These are phyloP conservation scores for Idaea biselata DNA, from an alignment of 2,888 invertebrate species.

Conservation along the genomic window DNA sequence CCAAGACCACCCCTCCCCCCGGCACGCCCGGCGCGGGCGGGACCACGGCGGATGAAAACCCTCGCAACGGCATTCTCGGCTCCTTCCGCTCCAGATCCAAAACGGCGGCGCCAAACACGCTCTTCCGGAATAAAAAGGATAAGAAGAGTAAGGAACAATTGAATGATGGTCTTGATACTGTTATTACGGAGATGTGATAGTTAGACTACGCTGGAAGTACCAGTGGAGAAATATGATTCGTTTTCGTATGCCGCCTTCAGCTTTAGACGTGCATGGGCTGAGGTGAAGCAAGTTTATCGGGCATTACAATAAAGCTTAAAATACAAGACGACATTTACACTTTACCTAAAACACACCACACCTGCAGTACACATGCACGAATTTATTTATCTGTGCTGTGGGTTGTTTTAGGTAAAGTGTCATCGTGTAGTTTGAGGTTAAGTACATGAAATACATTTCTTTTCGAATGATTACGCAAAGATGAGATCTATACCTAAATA, in stretches of 20 bases:
- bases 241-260: too few relatives aligned
- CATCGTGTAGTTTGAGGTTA: too few relatives aligned
- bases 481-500: too few relatives aligned
- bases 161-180: slow-evolving; percentile 47
- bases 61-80: slow-evolving; percentile 45
- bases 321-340: too few relatives aligned
- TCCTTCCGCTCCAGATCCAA: slow-evolving; percentile 43
- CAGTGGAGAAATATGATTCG: not conserved
- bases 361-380: too few relatives aligned
- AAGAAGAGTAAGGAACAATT: slow-evolving; percentile 45
- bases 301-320: too few relatives aligned
- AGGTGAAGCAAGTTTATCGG: not conserved
- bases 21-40: slow-evolving; percentile 7
- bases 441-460: too few relatives aligned
- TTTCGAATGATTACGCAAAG: too few relatives aligned
- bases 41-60: slow-evolving; percentile 45
- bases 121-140: slow-evolving; percentile 53
- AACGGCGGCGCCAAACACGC: slow-evolving; percentile 55
- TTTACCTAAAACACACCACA: too few relatives aligned
- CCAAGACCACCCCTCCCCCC: slow-evolving; percentile 37
- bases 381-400: too few relatives aligned
- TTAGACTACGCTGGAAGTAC: slow-evolving; percentile 1
- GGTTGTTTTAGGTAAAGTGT: too few relatives aligned
- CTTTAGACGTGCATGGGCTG: too few relatives aligned
- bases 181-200: slow-evolving; percentile 60